Base-by-base conservation (phyloP, 2,797 vertebrate species). In the Dromococcyx pavoninus region DNA sequence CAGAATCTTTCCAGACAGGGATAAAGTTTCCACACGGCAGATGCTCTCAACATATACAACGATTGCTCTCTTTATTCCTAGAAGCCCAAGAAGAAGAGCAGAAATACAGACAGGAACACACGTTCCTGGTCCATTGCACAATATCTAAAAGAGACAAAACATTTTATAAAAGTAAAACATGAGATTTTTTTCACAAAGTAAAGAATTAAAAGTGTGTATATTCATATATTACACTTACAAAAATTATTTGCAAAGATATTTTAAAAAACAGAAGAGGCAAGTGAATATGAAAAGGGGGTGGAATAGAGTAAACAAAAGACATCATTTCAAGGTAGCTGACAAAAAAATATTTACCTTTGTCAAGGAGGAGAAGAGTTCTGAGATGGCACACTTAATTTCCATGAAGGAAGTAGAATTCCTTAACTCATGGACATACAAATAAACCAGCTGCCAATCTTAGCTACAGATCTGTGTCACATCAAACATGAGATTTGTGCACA, bases 81-180 rank as follows among this genome's bases (percentile, higher is more conserved):
- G 96, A 72, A 99, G 96, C 69, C 98, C 98, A 32, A 99, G 98
- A 37, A 99, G 97, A 85, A 99, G 97, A 76, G 98, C 99, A n/a
- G 98, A 98, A 53, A 97, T 22, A 85, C 99, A 99, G 66, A 99
- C 95, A 53, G 99, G 99, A 93, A 99, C 96, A 48, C 99, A 99
- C 4, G 99, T 99, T 86, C 99, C 99, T 1, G 99, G 99, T 65
- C 99, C 99, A 6, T 99, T 99, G 97, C 99, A 99, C 96, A 99
- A 93, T 97, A 99, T 98, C 99, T 99, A 97, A 79, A 98, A 98
- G 82, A 97, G 96, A 97, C 41, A 89, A 95, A 97, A 81, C 33
- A 83, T n/a, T 87, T 86, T n/a, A 66, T 13, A 73, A 11, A 69
- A 91, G n/a, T 86, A 54, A 92, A 88, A 19, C 8, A 56, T 9